These are phyloP conservation scores for Trachemys scripta DNA, from an alignment of 2,113 vertebrate genomes.

Conservation along the genomic window DNA sequence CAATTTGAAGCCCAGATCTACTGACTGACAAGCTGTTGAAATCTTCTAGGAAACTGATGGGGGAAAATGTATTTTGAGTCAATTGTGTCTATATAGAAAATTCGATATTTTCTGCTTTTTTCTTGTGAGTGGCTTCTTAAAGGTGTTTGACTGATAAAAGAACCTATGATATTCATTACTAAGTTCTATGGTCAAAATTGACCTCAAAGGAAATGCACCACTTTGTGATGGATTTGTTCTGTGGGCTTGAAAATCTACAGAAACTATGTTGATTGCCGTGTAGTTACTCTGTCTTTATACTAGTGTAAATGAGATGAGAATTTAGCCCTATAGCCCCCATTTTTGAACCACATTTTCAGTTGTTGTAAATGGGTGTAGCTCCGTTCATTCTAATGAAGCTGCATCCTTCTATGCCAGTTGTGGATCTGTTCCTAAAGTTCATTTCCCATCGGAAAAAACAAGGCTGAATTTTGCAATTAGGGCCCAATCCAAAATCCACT, in stretches of 20 bases:
- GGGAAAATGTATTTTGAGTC: background rate
- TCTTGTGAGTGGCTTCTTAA: accelerated
- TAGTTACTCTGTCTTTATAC: background rate
- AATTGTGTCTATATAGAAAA: background rate
- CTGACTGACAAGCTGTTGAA: background rate
- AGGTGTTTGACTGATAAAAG: background rate
- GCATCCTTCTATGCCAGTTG: background rate
- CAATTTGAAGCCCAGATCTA: background rate
- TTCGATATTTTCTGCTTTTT: background rate
- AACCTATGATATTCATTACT: background rate
- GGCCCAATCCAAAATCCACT: background rate
- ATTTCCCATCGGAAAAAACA: background rate
- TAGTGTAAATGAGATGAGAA: background rate
- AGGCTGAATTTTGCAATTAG: background rate
- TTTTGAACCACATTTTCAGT: background rate
- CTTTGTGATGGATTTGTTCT: background rate
- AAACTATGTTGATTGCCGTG: background rate
- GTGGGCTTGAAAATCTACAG: background rate
- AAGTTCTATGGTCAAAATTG: background rate
- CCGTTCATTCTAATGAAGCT: background rate
- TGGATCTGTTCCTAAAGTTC: background rate
- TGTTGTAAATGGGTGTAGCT: background rate
- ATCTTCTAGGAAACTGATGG: background rate
- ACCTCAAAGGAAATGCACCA: background rate
- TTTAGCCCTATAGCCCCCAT: background rate